Conservation (phyloP, 2,797 vertebrate species). For the Macroramphosus scolopax region DNA sequence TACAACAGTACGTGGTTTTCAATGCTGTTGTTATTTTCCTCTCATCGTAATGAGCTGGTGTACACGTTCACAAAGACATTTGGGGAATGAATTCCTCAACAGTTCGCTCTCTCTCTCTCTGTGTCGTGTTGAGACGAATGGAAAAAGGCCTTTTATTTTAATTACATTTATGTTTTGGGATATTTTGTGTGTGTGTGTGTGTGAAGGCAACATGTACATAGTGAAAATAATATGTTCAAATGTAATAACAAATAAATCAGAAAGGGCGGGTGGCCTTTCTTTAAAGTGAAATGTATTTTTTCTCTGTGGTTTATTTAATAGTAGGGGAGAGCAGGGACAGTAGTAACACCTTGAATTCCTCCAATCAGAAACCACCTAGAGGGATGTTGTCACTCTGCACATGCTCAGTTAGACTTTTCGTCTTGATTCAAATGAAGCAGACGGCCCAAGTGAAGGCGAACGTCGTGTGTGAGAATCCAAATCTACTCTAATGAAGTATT, state of each 20-base stretch:
- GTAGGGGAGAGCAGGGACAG: too few species aligned
- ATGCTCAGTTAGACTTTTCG: too few species aligned
- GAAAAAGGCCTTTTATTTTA: constrained; percentile 28
- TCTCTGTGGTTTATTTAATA: constrained; percentile 32
- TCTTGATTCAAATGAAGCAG: too few species aligned
- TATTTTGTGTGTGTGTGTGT: constrained; percentile 48
- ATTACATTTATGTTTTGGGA: constrained; percentile 45
- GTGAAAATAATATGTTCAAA: constrained; percentile 72
- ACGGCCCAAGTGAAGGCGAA: too few species aligned
- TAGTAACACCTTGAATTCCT: too few species aligned
- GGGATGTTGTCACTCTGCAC: too few species aligned
- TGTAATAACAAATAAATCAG: constrained; percentile 70
- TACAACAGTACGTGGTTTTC: constrained; percentile 44
- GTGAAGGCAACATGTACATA: constrained; percentile 73
- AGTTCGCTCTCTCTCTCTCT: constrained; percentile 59
- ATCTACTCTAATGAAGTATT: too few species aligned
- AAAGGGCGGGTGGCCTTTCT: constrained; percentile 57
- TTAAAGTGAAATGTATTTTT: constrained; percentile 33
- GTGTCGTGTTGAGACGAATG: constrained; percentile 54
- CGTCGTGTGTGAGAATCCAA: too few species aligned
- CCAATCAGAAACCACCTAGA: too few species aligned
- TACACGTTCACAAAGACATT: constrained; percentile 38
- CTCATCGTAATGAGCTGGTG: constrained; percentile 43
- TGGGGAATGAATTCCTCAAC: constrained; percentile 37
- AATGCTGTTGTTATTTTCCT: constrained; percentile 37